A percentile compares a stretch with the other conserved stretches of the same genome.
phyloP scores from a whole-genome alignment of 2,113 vertebrate species.

The Calcarius ornatus region DNA sequence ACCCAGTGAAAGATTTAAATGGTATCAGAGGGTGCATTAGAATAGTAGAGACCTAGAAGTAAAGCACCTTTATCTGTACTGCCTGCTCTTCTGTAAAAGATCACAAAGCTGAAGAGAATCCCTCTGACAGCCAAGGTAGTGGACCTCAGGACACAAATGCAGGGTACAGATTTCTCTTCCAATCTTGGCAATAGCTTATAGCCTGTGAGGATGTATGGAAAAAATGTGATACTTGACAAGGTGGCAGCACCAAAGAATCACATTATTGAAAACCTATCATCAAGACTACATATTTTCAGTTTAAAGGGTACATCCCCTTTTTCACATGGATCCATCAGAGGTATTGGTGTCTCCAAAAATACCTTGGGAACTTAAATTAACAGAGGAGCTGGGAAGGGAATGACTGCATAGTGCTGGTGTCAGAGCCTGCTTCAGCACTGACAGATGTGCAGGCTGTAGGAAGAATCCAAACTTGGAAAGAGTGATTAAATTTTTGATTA shows the following conservation, averaged over 20 bases:
- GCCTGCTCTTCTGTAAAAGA: not conserved
- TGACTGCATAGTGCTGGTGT: not conserved
- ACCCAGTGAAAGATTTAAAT: fast-evolving
- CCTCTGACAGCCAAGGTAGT: not conserved
- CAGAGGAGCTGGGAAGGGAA: not conserved
- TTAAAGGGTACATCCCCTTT: not conserved
- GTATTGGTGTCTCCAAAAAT: not conserved
- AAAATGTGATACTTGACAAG: not conserved
- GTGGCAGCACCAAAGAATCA: not conserved
- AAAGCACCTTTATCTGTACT: not conserved
- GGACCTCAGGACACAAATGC: not conserved
- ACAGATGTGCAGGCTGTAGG: not conserved
- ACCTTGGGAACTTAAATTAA: fast-evolving
- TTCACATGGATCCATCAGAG: not conserved
- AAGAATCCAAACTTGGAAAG: not conserved
- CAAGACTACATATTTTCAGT: not conserved
- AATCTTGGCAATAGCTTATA: not conserved
- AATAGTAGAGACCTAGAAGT: not conserved
- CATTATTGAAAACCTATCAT: not conserved
- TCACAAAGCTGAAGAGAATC: not conserved
- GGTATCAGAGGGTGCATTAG: not conserved
- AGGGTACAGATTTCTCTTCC: not conserved
- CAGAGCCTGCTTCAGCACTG: not conserved
- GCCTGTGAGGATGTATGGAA: not conserved
- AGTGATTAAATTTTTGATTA: not conserved